phyloP scores from a whole-genome alignment of 2,113 vertebrate species.

The Neodon shergylaensis region DNA sequence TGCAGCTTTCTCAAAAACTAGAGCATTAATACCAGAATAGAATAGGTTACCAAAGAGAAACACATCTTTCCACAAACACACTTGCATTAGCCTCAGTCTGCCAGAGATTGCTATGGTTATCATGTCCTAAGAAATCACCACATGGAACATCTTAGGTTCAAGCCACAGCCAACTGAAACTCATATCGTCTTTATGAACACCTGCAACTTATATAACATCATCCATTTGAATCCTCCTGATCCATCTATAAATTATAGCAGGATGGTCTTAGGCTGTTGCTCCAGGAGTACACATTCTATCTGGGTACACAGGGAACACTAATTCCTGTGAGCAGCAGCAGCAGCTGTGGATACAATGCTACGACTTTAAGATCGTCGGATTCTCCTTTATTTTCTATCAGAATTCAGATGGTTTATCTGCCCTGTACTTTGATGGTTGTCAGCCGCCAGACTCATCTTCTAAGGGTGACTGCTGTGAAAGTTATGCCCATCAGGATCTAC shows the following conservation, averaged over 20 bases:
- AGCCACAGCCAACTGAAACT: conserved; percentile 42
- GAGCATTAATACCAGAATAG: background rate
- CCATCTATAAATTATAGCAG: conserved; percentile 84
- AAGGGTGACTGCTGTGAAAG: conserved; percentile 72
- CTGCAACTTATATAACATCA: conserved; percentile 80
- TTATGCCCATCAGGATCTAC: conserved; percentile 34
- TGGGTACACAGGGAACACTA: conserved; percentile 80
- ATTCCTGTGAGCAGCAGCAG: conserved; percentile 79
- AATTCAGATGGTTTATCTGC: conserved; percentile 76
- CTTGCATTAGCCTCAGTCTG: background rate
- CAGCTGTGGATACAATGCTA: conserved; percentile 87
- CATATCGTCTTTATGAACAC: conserved; percentile 80
- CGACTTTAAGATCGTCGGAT: conserved; percentile 81
- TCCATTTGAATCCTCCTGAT: conserved; percentile 81
- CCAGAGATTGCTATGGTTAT: background rate
- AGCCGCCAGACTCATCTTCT: conserved; percentile 78
- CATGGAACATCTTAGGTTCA: conserved; percentile 37
- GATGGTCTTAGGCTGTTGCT: conserved; percentile 74
- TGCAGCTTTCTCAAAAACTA: background rate
- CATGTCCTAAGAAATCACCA: background rate
- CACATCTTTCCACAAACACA: no score
- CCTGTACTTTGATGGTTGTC: conserved; percentile 74
- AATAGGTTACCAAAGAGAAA: background rate
- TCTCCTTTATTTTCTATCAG: conserved; percentile 76
- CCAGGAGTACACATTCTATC: conserved; percentile 82